Percentiles rank a stretch among this genome's conserved stretches.
These are phyloP conservation scores for Petrocephalus zakoni DNA, from an alignment of 2,113 vertebrate genomes.

Conservation along the genomic window DNA sequence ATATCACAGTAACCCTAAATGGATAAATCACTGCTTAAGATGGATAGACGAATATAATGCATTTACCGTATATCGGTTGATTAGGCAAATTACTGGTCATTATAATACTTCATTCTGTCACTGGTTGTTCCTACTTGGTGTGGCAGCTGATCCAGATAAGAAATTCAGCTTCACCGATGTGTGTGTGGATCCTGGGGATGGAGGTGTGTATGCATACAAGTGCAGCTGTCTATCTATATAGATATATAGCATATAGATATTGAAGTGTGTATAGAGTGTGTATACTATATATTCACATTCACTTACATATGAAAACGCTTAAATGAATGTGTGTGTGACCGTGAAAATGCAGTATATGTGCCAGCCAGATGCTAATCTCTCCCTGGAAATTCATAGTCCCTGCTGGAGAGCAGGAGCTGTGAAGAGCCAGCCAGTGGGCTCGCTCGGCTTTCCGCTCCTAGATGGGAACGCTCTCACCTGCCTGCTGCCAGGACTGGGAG, in stretches of 20 bases:
- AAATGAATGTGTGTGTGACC: background rate
- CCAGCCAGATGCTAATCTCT: background rate
- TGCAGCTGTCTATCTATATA: background rate
- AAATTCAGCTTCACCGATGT: background rate
- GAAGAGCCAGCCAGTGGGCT: background rate
- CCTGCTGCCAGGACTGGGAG: background rate
- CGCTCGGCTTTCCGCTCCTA: background rate
- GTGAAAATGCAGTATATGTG: background rate
- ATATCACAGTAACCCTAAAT: background rate
- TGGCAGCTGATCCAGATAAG: background rate
- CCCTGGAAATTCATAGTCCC: background rate
- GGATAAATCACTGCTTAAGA: background rate
- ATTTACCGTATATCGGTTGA: background rate
- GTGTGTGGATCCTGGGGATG: background rate
- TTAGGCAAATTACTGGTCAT: background rate
- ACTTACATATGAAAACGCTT: background rate
- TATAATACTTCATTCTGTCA: background rate
- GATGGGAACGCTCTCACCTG: background rate
- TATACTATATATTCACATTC: background rate
- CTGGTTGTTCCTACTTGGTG: background rate
- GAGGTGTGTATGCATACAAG: background rate
- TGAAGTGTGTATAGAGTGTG: background rate
- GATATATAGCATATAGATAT: background rate
- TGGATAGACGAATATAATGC: background rate
- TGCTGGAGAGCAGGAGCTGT: background rate